These are phyloP conservation scores for Cladopsammia gracilis DNA, from an alignment of 64 coral and sea anemone genomes.

Conservation along the genomic window DNA sequence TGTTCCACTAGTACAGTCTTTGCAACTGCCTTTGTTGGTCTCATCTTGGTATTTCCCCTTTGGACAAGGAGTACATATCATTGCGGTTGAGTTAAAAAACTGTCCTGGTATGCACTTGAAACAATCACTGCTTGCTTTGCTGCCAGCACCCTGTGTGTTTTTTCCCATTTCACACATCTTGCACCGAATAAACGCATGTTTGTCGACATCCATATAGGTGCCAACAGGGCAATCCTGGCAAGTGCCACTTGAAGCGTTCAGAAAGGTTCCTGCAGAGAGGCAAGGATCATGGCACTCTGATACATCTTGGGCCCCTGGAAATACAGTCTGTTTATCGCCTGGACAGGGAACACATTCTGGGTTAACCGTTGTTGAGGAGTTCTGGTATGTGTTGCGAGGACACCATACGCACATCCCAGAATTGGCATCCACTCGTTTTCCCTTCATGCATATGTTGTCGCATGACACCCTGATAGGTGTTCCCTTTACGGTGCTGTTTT, in stretches of 20 bases:
- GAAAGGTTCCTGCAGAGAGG: constrained; percentile 1
- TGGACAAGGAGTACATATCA: constrained; percentile 27
- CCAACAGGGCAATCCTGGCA: constrained; percentile 42
- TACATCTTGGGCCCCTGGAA: constrained; percentile 14
- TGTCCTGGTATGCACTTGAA: constrained; percentile 23
- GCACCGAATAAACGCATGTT: constrained; percentile 12
- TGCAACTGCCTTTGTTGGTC: constrained; percentile 32
- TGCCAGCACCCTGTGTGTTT: constrained; percentile 1
- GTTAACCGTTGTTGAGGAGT: constrained; percentile 24
- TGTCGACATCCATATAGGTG: constrained; percentile 40
- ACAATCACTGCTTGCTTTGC: constrained; percentile 23
- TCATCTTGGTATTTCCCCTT: constrained; percentile 58
- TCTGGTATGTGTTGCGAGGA: constrained; percentile 47
- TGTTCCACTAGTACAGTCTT: constrained; percentile 1
- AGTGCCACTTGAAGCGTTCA: not conserved
- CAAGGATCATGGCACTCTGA: constrained; percentile 42
- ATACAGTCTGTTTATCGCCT: constrained; percentile 26
- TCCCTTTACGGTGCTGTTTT: not conserved
- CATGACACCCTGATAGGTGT: not conserved
- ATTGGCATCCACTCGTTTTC: not conserved
- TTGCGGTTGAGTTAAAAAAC: constrained; percentile 38
- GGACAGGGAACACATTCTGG: constrained; percentile 37
- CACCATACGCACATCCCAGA: constrained; percentile 67
- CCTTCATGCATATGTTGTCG: constrained; percentile 35
- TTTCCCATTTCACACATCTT: constrained; percentile 29